Evolutionary conservation across 2,113 vertebrate species (phyloP).

Genomic region (Zapus hudsonius): DNA sequence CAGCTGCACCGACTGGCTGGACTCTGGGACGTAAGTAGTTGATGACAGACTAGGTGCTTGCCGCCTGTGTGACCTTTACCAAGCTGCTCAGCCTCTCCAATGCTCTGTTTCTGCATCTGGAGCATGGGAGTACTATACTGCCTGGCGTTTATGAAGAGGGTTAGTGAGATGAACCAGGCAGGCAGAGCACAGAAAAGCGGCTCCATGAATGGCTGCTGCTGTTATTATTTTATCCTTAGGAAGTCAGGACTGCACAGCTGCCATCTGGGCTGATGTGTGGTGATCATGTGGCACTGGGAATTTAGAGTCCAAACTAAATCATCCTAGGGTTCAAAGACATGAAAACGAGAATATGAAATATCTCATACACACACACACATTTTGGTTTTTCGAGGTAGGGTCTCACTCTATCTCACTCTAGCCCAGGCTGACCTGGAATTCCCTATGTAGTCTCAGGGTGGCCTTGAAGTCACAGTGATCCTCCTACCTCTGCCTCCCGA

Average conservation of each 20-base stretch:
- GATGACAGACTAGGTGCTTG: background rate
- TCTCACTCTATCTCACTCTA: no score
- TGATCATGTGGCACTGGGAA: background rate
- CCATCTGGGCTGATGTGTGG: background rate
- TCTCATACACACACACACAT: no score
- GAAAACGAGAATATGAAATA: background rate
- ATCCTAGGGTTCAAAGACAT: background rate
- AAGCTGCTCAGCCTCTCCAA: conserved; percentile 6
- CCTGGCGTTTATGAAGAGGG: background rate
- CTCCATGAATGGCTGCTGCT: background rate
- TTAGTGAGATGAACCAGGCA: background rate
- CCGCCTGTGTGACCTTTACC: background rate
- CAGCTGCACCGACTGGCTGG: background rate
- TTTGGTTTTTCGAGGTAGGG: no score
- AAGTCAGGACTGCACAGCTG: background rate
- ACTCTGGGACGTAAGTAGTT: background rate
- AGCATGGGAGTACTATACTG: background rate
- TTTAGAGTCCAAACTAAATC: background rate
- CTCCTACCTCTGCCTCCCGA: no score
- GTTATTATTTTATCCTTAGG: background rate
- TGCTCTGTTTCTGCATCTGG: background rate
- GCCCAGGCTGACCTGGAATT: no score
- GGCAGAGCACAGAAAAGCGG: background rate
- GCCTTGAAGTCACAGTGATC: no score
- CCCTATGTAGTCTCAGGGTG: no score